These are phyloP conservation scores for Motacilla alba DNA, from an alignment of 2,113 vertebrate genomes.

Conservation along the genomic window DNA sequence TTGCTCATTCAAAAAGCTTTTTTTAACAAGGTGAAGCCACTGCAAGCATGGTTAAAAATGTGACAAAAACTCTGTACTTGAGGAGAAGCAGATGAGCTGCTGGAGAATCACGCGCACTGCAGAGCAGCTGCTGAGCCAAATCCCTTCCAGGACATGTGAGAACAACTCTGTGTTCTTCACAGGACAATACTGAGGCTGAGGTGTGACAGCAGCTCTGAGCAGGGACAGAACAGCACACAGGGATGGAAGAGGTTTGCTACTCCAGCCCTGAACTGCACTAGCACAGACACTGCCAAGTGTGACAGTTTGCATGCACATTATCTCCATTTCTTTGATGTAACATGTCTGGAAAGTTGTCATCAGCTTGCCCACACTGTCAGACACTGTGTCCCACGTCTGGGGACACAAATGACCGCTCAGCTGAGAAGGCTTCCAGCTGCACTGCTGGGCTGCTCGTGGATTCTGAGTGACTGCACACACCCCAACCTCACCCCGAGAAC, in stretches of 20 bases:
- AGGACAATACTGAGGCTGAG: neutral
- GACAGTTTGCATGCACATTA: neutral
- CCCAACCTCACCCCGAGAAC: neutral
- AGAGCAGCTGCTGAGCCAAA: neutral
- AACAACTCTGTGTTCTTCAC: neutral
- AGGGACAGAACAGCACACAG: neutral
- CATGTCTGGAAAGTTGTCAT: neutral
- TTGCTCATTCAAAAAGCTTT: neutral
- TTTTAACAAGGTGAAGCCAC: neutral
- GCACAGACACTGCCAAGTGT: neutral
- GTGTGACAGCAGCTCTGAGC: neutral
- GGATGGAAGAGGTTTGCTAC: neutral
- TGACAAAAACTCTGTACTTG: neutral
- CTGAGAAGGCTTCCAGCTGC: neutral
- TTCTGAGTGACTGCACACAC: neutral
- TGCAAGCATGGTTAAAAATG: neutral
- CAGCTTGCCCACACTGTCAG: neutral
- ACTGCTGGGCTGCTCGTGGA: rapidly evolving
- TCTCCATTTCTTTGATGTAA: neutral
- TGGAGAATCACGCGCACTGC: neutral
- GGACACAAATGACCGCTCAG: neutral
- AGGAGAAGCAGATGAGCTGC: neutral
- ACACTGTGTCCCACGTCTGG: neutral
- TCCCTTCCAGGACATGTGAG: rapidly evolving
- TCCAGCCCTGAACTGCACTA: neutral